Conservation (phyloP, 2,888 invertebrate genomes). For the Holacanthella duospinosa region DNA sequence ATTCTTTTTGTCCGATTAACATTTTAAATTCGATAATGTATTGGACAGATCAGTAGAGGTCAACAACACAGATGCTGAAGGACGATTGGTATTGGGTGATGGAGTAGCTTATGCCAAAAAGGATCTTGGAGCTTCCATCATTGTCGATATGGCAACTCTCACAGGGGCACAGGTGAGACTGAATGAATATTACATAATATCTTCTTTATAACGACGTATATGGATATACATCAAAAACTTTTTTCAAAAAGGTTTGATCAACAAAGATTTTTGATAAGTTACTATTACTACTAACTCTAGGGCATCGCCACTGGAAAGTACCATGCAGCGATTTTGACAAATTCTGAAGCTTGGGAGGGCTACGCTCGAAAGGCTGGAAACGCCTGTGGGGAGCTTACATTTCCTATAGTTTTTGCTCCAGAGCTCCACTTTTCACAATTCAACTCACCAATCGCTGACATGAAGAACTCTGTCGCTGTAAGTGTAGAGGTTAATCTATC, state of each 20-base stretch:
- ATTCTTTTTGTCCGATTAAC: too few relatives aligned
- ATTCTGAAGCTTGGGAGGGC: slow-evolving; percentile 56
- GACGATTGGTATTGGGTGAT: slow-evolving; percentile 71
- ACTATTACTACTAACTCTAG: too few relatives aligned
- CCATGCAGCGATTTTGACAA: slow-evolving; percentile 71
- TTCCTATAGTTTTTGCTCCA: slow-evolving; percentile 76
- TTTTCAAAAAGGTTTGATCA: too few relatives aligned
- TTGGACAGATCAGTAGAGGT: slow-evolving; percentile 77
- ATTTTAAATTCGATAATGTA: slow-evolving; percentile 17
- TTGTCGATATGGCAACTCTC: slow-evolving; percentile 81
- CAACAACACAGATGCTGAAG: slow-evolving; percentile 90
- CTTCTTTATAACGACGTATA: too few relatives aligned
- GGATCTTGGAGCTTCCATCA: slow-evolving; percentile 69
- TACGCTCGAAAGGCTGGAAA: slow-evolving; percentile 57
- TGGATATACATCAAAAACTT: too few relatives aligned
- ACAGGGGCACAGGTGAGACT: slow-evolving; percentile 86
- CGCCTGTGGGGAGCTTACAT: slow-evolving; percentile 67
- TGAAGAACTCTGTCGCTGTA: slow-evolving; percentile 84
- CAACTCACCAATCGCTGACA: slow-evolving; percentile 72
- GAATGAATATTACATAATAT: too few relatives aligned
- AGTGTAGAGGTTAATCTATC: too few relatives aligned
- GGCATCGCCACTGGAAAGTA: slow-evolving; percentile 77
- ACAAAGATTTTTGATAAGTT: too few relatives aligned
- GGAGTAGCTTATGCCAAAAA: slow-evolving; percentile 71
- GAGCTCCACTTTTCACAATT: slow-evolving; percentile 83